phyloP scores from a whole-genome alignment of 2,113 vertebrate genomes.

The Gallinago undulata region DNA sequence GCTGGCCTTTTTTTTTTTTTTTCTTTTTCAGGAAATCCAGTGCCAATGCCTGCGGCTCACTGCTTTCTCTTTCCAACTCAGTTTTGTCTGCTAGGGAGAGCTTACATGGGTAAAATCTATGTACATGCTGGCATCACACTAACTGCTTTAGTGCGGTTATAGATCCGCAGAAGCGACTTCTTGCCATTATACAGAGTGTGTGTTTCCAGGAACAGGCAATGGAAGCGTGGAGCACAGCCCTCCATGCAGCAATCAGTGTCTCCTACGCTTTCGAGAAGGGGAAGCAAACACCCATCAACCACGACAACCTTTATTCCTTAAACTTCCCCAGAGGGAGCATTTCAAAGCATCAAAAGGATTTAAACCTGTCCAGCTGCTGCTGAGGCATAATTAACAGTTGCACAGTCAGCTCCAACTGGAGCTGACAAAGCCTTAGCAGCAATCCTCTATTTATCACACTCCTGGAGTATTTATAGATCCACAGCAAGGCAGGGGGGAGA shows the following conservation, averaged over 20 bases:
- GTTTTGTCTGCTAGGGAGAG: neutral
- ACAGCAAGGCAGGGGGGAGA: neutral
- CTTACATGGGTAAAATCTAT: neutral
- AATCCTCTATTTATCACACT: neutral
- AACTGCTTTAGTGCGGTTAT: neutral
- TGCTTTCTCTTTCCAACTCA: neutral
- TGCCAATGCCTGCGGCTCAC: neutral
- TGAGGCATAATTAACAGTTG: slow-evolving; percentile 43
- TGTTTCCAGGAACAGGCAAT: neutral
- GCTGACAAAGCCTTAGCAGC: slow-evolving; percentile 39
- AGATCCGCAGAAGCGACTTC: neutral
- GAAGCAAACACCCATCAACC: slow-evolving; percentile 10
- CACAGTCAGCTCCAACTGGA: slow-evolving; percentile 14
- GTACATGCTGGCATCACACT: neutral
- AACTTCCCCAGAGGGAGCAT: neutral
- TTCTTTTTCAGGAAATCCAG: neutral
- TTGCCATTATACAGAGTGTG: neutral
- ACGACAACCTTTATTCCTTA: neutral
- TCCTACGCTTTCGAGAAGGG: neutral
- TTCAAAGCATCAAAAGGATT: slow-evolving; percentile 19
- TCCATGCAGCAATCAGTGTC: neutral
- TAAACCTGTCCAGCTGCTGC: slow-evolving; percentile 13
- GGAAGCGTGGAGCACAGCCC: neutral
- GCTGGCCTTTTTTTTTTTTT: neutral
- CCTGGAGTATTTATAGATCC: slow-evolving; percentile 23